Base-by-base conservation (phyloP, 2,888 invertebrate species). In the Gnatocerus cornutus region DNA sequence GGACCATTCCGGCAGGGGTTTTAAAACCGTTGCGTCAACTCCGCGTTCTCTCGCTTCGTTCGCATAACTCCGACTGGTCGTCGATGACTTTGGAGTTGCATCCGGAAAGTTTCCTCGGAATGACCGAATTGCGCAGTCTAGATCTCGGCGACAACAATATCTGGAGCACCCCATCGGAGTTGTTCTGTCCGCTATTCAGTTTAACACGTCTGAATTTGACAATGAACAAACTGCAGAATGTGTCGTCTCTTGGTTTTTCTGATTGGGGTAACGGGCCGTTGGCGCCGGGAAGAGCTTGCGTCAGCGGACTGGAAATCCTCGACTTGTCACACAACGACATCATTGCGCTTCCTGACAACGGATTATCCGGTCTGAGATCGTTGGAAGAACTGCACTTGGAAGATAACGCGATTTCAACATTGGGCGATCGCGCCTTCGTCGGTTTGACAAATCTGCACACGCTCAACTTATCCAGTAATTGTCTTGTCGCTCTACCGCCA, bases 1-100 rank as follows among this genome's bases (percentile, higher is more conserved):
- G 92, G 74, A 90, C 90, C 79, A 87, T 94, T 67, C 92, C 93
- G 3, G 89, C 90, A 29, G 90, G 90, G 41, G 91, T 91, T 55
- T 87, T 95, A 76, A 87, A 90, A 21, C 89, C 90, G 53, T 86
- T 93, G 33, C 88, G 89, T 76, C 90, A 91, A 77, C 85, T 95
- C 21, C 87, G 90, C 56, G 88, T 88, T 72, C 85, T 95, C 58
- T 89, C 90, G 29, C 85, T 95, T 74, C 88, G 92, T 52, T 93
- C 93, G 12, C 92, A 91, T 81, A 93, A 93, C 82, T 91, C 91
- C 27, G 92, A 93, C 80, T 93, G 93, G 93, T 91, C 93, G 9
- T 90, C 92, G 13, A 91, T 92, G 90, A 91, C 91, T 16, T 87
- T 93, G 85, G 92, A 93, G 77, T 87, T 93, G 71, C 90, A 91